A percentile compares a stretch with the other conserved stretches of the same genome.
Evolutionary conservation across 2,888 invertebrate genomes (phyloP).

Genomic region (Eupithecia abbreviata): DNA sequence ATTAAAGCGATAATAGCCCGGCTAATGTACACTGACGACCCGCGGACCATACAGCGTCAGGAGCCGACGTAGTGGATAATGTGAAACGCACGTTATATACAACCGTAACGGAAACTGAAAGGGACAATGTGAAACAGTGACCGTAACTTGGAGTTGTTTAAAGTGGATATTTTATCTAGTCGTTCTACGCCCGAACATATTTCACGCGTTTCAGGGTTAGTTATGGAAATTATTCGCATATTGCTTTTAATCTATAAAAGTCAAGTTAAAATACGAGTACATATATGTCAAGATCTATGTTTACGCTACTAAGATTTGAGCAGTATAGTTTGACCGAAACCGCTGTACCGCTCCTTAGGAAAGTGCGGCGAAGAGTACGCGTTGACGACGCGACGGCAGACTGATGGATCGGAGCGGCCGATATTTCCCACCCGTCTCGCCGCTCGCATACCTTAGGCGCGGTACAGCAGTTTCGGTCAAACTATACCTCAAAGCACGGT

Average conservation of each 20-base stretch:
- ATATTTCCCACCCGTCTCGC: too few relatives aligned
- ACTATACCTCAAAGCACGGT: not conserved
- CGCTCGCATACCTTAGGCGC: too few relatives aligned
- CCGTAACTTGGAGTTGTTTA: not conserved
- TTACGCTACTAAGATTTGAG: too few relatives aligned
- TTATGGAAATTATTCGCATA: not conserved
- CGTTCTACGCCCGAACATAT: not conserved
- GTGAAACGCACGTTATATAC: slow-evolving; percentile 1
- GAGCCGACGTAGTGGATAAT: slow-evolving; percentile 18
- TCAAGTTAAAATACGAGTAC: not conserved
- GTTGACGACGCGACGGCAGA: too few relatives aligned
- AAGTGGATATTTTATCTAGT: not conserved
- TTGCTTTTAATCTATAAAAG: not conserved
- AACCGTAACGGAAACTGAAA: slow-evolving; percentile 1
- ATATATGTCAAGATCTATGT: too few relatives aligned
- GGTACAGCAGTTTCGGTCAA: too few relatives aligned
- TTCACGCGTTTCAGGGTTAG: not conserved
- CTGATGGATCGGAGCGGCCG: too few relatives aligned
- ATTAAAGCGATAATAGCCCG: slow-evolving; percentile 44
- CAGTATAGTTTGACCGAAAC: too few relatives aligned
- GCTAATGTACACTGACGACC: slow-evolving; percentile 51
- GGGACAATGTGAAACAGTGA: not conserved
- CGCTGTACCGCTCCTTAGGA: too few relatives aligned
- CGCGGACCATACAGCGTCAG: slow-evolving; percentile 6
- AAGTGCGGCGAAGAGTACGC: too few relatives aligned